phyloP scores from a whole-genome alignment of 1,140 invertebrate species.

The Drosophila parabipectinata region DNA sequence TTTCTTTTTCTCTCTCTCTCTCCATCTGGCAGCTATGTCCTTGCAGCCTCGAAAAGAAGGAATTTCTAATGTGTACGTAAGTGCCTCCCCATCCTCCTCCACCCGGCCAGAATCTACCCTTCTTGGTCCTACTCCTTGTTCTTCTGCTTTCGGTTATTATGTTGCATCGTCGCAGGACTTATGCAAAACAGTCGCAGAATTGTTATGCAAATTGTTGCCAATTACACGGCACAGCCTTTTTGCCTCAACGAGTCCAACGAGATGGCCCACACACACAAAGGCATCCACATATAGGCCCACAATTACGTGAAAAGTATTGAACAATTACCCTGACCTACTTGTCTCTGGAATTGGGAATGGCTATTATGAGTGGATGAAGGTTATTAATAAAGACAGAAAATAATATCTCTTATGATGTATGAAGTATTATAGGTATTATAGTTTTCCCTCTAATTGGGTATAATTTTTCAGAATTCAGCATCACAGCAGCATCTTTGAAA shows the following conservation, averaged over 20 bases:
- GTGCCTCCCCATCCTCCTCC: conserved; percentile 42
- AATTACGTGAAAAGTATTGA: conserved; percentile 50
- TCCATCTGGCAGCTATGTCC: conserved; percentile 30
- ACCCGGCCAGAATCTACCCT: conserved; percentile 5
- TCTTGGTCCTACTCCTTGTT: conserved; percentile 6
- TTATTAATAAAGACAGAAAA: neutral
- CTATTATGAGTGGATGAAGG: no score
- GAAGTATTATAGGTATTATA: no score
- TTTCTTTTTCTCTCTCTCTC: conserved; percentile 1
- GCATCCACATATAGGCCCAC: conserved; percentile 1
- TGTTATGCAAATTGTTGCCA: conserved; percentile 82
- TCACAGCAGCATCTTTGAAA: no score
- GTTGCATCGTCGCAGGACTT: conserved; percentile 76
- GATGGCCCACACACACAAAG: conserved; percentile 1
- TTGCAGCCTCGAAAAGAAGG: conserved; percentile 59
- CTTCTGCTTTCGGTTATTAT: conserved; percentile 58
- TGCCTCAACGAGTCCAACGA: conserved; percentile 23
- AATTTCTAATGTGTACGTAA: conserved; percentile 81
- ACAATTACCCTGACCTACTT: conserved; percentile 62
- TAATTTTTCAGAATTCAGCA: no score
- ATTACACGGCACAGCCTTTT: conserved; percentile 76
- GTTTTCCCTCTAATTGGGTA: no score
- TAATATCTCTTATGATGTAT: neutral
- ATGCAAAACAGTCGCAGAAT: conserved; percentile 82
- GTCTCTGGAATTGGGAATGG: neutral